phyloP scores from a whole-genome alignment of 2,113 vertebrate genomes.

The Alligator mississippiensis region DNA sequence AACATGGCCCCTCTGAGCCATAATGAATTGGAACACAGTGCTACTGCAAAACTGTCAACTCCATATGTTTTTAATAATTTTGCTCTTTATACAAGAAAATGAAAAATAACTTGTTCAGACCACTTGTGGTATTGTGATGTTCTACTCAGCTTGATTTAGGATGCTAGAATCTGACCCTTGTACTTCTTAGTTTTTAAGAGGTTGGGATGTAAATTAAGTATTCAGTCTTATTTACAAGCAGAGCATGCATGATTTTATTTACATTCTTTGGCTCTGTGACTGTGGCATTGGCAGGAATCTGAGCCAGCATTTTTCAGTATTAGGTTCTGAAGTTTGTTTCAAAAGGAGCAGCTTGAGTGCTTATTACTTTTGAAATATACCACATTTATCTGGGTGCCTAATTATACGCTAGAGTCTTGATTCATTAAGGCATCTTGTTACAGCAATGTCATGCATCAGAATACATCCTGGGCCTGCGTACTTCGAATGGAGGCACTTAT shows the following conservation, averaged over 20 bases:
- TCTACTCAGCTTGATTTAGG: background rate
- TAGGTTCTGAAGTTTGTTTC: background rate
- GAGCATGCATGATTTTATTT: background rate
- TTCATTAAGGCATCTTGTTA: too few species aligned
- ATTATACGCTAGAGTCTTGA: background rate
- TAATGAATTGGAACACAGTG: background rate
- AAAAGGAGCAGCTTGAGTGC: background rate
- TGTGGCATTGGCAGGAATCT: background rate
- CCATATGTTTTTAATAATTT: background rate
- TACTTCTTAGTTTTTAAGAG: background rate
- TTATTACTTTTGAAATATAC: background rate
- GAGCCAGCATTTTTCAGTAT: background rate
- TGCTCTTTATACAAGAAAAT: background rate
- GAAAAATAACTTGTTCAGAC: background rate
- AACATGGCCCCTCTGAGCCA: background rate
- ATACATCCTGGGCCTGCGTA: too few species aligned
- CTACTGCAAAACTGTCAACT: background rate
- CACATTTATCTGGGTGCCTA: background rate
- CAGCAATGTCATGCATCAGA: too few species aligned
- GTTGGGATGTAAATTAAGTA: accelerated
- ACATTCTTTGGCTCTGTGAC: background rate
- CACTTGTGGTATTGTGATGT: background rate
- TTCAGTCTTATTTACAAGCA: background rate
- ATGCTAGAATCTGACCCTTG: background rate
- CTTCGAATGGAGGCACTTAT: too few species aligned